Evolutionary conservation across 2,113 vertebrate genomes (phyloP), one percentile per base, ranked within the genome.

Genomic region (Galbula dea): DNA sequence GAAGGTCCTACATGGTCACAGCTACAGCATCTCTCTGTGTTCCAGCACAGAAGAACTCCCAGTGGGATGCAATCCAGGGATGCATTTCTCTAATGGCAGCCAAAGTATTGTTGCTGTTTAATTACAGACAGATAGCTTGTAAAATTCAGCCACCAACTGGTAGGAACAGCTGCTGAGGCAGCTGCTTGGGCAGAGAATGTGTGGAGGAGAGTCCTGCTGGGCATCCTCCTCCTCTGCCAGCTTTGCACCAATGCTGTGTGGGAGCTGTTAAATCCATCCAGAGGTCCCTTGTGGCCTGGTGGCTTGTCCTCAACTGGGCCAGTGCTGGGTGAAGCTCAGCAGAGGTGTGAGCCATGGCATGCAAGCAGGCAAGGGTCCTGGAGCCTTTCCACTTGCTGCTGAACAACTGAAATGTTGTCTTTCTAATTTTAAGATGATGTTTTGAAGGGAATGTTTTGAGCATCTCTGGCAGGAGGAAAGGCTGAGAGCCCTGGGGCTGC

Each of bases 141-240:
- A 89, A 92, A 89, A 93, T 88, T 90, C 81, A 88, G 67, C 75
- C 95, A 89, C 93, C 93, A 96, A 91, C 96, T 96, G 96, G 92
- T 88, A 63, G 90, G 89, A 93, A 46, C 96, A 96, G 96, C 96
- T 96, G 94, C 89, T 2, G 82, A 13, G 91, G 90, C 96, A 96
- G 95, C 96, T 96, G 96, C 91, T 71, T 3, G 17, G 88, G 79
- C 82, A 51, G 83, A 15, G 18, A 27, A 41, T 0, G 4, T 0
- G 2, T 9, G 48, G 73, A 48, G 23, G 11, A 12, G 83, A 90
- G 52, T 41, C n/a, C 79, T 0, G 6, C 93, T 21, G 86, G 80
- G 83, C 58, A 1, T 15, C 19, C 2, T 7, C 13, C 36, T 63
- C 49, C 78, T 66, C 63, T 23, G 62, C 63, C 41, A 10, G 48